Evolutionary conservation across 1,140 invertebrate genomes (phyloP).

Genomic region (Camponotus vicinus): DNA sequence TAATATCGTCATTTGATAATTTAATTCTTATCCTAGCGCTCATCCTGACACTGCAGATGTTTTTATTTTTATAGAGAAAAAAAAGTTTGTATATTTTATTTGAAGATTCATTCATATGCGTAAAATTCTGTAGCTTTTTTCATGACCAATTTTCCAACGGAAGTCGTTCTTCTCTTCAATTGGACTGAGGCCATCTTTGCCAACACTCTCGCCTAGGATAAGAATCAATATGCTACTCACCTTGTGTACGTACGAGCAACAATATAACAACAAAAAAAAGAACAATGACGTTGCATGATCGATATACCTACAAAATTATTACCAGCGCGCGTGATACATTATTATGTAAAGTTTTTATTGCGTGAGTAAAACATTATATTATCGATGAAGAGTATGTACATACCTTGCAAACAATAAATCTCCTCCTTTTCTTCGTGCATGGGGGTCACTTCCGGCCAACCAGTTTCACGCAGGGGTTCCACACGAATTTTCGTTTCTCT

Average conservation of each 20-base stretch:
- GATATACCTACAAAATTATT: conserved; percentile 71
- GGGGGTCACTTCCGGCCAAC: conserved; percentile 24
- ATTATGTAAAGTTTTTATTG: conserved; percentile 78
- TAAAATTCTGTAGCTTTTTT: background rate
- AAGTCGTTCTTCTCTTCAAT: background rate
- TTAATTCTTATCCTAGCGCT: conserved; percentile 36
- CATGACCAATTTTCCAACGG: background rate
- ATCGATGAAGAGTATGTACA: conserved; percentile 65
- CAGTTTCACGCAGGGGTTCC: too few relatives aligned
- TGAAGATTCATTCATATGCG: background rate
- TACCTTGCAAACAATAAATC: conserved; percentile 72
- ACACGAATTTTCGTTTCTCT: background rate
- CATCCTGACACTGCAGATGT: background rate
- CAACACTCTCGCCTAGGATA: conserved; percentile 25
- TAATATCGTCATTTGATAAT: conserved; percentile 1
- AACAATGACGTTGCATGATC: conserved; percentile 67
- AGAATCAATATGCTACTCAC: conserved; percentile 42
- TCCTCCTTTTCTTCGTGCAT: conserved; percentile 70
- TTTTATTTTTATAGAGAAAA: background rate
- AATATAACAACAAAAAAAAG: conserved; percentile 36
- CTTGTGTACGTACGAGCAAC: conserved; percentile 54
- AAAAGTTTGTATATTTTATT: background rate
- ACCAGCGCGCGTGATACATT: conserved; percentile 68
- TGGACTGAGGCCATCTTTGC: background rate
- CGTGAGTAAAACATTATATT: conserved; percentile 76